Base-by-base conservation (phyloP, 2,888 invertebrate genomes). In the Alcis repandata region DNA sequence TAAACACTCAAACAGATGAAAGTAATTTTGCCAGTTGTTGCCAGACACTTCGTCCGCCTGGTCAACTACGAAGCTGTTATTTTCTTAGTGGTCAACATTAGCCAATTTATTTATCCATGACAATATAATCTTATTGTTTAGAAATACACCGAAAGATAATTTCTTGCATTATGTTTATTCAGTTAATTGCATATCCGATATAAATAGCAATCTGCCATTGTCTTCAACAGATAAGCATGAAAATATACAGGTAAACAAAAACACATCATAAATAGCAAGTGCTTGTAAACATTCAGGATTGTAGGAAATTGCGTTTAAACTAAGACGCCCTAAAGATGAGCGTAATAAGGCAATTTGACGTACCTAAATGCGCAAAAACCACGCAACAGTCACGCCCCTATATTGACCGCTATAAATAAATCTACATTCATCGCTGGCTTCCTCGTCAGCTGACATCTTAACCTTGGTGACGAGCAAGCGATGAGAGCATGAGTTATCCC, bases 381-480 rank as follows among this genome's bases (percentile, higher is more conserved):
- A 79, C 78, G 76, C 77, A 77, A 79, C 65, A 77, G 79, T 74
- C 80, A 79, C 79, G 80, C 83, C 84, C 74, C 73, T 68, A 65
- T 67, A 67, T 68, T 52, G 69, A 59, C 53, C 27, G 69, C 78
- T 84, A 84, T 79, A 82, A 84, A 84, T 86, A 86, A 73, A 73
- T 60, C 72, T 54, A 73, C 78, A 78, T 84, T 80, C 83, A 84
- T 78, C 73, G 79, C 78, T 72, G 65, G 79, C 86, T 89, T 89
- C 88, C 89, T 86, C 80, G 78, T 88, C 80, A 82, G 78, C 77
- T 83, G 83, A 82, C 72, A 68, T 49, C 43, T 49, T 70, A 76
- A 74, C 85, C 85, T 87, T 87, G 85, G 62, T 70, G 71, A 77
- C 64, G 61, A 66, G 51, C 69, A 49, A 63, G 67, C 63, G 67